Percentiles rank a stretch among this genome's conserved stretches.
Evolutionary conservation across 2,888 invertebrate genomes (phyloP).

Genomic region (Drosophila prostipennis): DNA sequence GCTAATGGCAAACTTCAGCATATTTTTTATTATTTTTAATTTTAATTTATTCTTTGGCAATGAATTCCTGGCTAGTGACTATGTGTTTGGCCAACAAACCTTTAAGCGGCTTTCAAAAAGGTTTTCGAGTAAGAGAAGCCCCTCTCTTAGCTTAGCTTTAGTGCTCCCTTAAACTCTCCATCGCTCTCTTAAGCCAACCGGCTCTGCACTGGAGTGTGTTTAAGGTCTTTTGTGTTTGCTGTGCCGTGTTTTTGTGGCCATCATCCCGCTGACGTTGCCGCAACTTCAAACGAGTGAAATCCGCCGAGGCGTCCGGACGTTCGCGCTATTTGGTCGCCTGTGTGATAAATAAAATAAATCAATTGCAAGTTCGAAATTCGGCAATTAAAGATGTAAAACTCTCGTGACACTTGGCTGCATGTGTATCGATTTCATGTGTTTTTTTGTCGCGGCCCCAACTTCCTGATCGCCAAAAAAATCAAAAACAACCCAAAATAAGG

Average conservation of each 20-base stretch:
- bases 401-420: constrained; percentile 33
- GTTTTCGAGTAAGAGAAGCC: background rate
- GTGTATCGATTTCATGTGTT: constrained; percentile 37
- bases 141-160: background rate
- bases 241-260: constrained; percentile 33
- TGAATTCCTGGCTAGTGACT: constrained; percentile 26
- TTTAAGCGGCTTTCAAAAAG: background rate
- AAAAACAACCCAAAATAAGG: constrained; percentile 53
- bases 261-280: constrained; percentile 32
- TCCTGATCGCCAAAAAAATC: constrained; percentile 22
- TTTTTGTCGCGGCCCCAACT: constrained; percentile 14
- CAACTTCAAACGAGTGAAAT: constrained; percentile 72
- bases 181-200: constrained; percentile 10
- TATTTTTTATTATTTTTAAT: background rate
- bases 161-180: background rate
- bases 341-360: constrained; percentile 37
- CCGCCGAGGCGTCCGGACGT: constrained; percentile 77
- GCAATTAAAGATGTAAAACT: constrained; percentile 58
- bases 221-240: constrained; percentile 3
- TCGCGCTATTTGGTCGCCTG: constrained; percentile 52
- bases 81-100: constrained; percentile 11
- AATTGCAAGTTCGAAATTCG: constrained; percentile 20
- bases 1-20: background rate
- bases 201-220: constrained; percentile 2
- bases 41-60: background rate